Percentiles rank a stretch among this genome's conserved stretches.
These are phyloP conservation scores for Agrotis puta DNA, from an alignment of 2,888 invertebrate genomes.

Conservation along the genomic window DNA sequence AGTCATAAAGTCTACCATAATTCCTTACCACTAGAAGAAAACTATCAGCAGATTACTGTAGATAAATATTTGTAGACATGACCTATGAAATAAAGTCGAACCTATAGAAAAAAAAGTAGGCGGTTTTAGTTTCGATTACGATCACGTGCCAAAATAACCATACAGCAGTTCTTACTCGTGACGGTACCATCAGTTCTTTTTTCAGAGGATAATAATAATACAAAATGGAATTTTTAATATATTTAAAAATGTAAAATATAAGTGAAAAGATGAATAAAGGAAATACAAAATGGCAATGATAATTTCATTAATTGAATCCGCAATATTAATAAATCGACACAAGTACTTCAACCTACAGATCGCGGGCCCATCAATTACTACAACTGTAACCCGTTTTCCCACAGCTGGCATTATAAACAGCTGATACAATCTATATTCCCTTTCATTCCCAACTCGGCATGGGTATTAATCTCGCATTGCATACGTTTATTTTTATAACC, in stretches of 20 bases:
- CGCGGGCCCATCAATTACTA: conserved; percentile 36
- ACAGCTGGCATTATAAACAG: conserved; percentile 61
- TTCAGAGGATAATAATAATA: background rate
- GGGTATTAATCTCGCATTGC: conserved; percentile 52
- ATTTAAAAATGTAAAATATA: too few species aligned
- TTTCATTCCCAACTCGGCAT: conserved; percentile 59
- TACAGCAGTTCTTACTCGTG: background rate
- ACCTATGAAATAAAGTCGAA: background rate
- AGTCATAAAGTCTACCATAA: background rate
- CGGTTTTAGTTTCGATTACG: background rate
- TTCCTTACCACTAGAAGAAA: background rate
- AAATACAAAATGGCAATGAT: background rate
- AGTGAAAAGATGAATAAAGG: too few species aligned
- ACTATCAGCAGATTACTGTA: background rate
- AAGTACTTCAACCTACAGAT: conserved; percentile 18
- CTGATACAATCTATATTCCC: conserved; percentile 62
- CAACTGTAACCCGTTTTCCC: conserved; percentile 59
- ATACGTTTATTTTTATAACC: conserved; percentile 58
- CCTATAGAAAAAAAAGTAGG: background rate
- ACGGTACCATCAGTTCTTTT: background rate
- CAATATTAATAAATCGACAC: conserved; percentile 26
- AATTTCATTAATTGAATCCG: conserved; percentile 6
- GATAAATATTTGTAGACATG: background rate
- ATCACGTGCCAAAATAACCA: background rate
- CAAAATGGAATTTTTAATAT: too few species aligned